These are phyloP conservation scores for Psittacara wagleri DNA, from an alignment of 2,113 vertebrate genomes.

Conservation along the genomic window DNA sequence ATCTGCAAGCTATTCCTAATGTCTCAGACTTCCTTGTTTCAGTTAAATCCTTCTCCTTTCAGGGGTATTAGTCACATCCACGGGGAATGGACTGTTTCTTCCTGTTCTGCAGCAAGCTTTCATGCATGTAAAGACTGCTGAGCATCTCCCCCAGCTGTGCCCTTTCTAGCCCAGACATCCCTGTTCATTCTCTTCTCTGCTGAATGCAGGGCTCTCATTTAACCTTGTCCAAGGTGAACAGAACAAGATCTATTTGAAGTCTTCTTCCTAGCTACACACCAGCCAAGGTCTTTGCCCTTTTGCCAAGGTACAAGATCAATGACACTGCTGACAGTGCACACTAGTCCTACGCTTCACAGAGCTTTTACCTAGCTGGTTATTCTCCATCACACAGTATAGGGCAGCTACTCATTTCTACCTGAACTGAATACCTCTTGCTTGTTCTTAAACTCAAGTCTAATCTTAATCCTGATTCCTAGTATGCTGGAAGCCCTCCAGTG, in stretches of 20 bases:
- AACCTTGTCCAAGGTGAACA: background rate
- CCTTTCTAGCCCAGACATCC: background rate
- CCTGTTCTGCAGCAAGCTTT: background rate
- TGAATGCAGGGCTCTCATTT: background rate
- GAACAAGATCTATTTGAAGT: background rate
- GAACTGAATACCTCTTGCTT: background rate
- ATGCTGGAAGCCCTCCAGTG: background rate
- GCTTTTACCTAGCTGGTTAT: background rate
- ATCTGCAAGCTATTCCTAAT: background rate
- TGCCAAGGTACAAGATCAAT: background rate
- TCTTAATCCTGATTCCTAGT: background rate
- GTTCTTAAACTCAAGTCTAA: background rate
- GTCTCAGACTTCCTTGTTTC: background rate
- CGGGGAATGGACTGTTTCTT: background rate
- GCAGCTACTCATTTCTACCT: background rate
- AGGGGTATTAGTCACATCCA: background rate
- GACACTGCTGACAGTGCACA: background rate
- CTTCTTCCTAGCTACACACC: background rate
- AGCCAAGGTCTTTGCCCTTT: background rate
- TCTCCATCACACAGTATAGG: background rate
- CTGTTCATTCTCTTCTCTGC: background rate
- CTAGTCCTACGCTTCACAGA: background rate
- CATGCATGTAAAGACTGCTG: background rate
- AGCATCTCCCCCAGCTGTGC: background rate
- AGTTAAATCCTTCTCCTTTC: background rate